Base-by-base conservation (phyloP, 2,113 vertebrate species). In the Tetrax tetrax region DNA sequence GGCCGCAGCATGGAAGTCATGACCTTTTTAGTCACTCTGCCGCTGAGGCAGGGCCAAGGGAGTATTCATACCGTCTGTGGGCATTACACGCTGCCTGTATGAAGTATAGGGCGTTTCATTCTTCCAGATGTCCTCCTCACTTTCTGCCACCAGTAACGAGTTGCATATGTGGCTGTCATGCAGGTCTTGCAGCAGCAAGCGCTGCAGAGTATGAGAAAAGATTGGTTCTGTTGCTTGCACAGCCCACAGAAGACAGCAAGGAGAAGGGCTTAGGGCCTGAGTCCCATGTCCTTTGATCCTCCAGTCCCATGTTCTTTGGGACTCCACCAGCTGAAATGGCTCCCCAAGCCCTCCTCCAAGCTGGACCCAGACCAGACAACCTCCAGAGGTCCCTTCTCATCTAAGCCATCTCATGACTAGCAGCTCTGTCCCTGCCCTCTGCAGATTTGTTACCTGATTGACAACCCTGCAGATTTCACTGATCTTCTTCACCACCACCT, bases 71-170 rank as follows among this genome's bases (percentile, higher is more conserved):
- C 99, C 99, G 12, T 99, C 99, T 1, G 98, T 98, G 43, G 98
- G 97, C 89, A 98, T 97, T 28, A 98, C 97, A 16, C 94, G 98
- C 86, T 98, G 99, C 87, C 98, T 98, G 89, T 98, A 98, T 3
- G 98, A 98, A 61, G 97, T 98, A 84, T 98, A 99, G 22, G 98
- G 98, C 1, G 98, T 98, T 97, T 99, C 99, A 2, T 98, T 99
- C 97, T 99, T 99, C 99, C 99, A 99, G 96, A 99, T 99, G 90
- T 99, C 99, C 87, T 99, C 99, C 87, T 99, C 99, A 21, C 99
- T 99, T 98, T 99, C 99, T 12, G 99, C 99, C 91, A 99, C 99
- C 97, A 99, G 98, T 51, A 99, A 98, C 19, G 98, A 99, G 97
- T 99, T 99, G 94, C 99, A 99, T 75, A 99, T 97, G 14, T 99